Evolutionary conservation across 2,797 vertebrate genomes (phyloP), one percentile per base, ranked within the genome.

Genomic region (Tadarida brasiliensis): DNA sequence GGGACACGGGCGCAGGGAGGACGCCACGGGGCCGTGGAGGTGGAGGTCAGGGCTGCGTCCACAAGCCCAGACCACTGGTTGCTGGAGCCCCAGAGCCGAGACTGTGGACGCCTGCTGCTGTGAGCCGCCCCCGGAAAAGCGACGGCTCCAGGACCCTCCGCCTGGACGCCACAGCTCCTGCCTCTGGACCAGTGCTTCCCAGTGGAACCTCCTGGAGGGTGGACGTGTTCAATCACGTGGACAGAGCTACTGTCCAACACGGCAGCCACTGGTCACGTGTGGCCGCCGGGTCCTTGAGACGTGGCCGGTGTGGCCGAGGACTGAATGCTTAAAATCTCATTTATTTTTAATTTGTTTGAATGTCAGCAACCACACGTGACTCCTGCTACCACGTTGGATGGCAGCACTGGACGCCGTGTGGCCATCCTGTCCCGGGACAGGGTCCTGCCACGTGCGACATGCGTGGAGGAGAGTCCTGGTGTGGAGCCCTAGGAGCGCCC

Each of bases 171-270:
- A 20, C 16, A 3, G 7, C 3, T 39, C 70, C 49, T 26, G 4
- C 71, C 19, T 61, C 10, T 24, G 16, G 26, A 11, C 76, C 26
- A 56, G 39, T 1, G 0, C 44, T 24, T 19, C 47, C 35, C 10
- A 0, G 30, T 4, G 51, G 33, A 14, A 9, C 19, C 28, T 47
- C 22, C 88, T n/a, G 1, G 1, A 2, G 2, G 39, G n/a, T 0
- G 17, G 39, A 15, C 0, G 0, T 2, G 11, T 30, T 24, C 2
- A 2, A 0, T 26, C 61, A 4, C 16, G 0, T 3, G 51, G 71
- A 11, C 35, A 30, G 90, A 47, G 82, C 9, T 3, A 1, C 63
- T 3, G 12, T 30, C 68, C n/a, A 22, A 1, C 11, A 11, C 1
- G 59, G 44, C 44, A 59, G 33, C 22, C 49, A 19, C 56, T 2